Evolutionary conservation across 1,140 invertebrate species (phyloP).

Genomic region (Akabosia matsudoensis): DNA sequence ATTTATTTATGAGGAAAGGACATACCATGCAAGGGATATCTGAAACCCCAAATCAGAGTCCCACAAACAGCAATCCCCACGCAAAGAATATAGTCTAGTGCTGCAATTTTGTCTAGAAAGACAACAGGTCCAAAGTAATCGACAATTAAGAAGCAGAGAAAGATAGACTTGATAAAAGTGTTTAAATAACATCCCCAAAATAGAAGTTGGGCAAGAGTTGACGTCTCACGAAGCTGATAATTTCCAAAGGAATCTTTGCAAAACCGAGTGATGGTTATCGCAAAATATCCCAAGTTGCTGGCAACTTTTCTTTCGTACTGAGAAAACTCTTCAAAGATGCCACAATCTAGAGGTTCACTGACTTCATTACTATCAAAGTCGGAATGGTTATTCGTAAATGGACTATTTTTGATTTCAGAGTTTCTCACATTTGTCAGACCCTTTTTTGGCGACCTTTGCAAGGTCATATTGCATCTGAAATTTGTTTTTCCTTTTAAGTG

Average conservation of each 20-base stretch:
- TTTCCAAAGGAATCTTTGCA: background rate
- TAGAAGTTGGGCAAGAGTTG: background rate
- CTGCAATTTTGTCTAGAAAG: conserved; percentile 11
- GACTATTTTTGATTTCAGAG: too few relatives aligned
- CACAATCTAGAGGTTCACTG: background rate
- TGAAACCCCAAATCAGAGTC: background rate
- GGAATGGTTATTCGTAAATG: too few relatives aligned
- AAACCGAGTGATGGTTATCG: background rate
- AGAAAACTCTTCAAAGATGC: background rate
- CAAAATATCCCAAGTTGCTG: conserved; percentile 8
- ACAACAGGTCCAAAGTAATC: conserved; percentile 9
- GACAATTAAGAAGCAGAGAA: background rate
- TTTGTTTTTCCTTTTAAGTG: too few relatives aligned
- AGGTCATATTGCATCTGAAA: too few relatives aligned
- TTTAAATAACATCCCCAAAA: background rate
- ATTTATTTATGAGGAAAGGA: background rate
- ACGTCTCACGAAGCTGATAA: background rate
- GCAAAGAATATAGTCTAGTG: background rate
- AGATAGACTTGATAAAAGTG: background rate
- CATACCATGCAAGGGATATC: conserved; percentile 6
- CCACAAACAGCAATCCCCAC: background rate
- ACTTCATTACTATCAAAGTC: background rate
- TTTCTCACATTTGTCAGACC: too few relatives aligned
- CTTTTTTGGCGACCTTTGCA: too few relatives aligned
- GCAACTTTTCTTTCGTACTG: background rate